Evolutionary conservation across 92 coral and sea anemone species (phyloP), one percentile per base, ranked within the genome.

Genomic region (Zoanthus gigantus): DNA sequence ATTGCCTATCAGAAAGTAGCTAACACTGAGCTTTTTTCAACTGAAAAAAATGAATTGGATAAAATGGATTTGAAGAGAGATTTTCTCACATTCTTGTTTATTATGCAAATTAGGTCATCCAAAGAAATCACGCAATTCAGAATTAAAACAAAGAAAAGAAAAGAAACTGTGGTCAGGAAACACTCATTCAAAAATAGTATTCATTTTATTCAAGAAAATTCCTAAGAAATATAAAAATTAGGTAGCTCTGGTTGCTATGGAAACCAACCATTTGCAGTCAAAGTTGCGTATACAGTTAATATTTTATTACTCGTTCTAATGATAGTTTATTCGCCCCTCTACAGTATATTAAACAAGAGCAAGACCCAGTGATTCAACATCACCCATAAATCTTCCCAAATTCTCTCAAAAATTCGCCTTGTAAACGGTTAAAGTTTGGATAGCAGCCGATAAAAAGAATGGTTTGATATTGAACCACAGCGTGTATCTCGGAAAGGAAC

Each of bases 401-500:
- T 42, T 73, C 17, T 14, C 54, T 47, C 23, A 45, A 73, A 73
- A 72, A 34, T 72, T 72, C n/a, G 77, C 77, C 53, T 1, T 72
- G 73, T 9, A 68, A 68, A 68, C 37, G 73, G 73, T 23, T 63
- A 63, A 9, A 67, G 74, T 65, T 65, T 65, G 29, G 71, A 6
- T 65, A 2, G 30, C 30, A n/a, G 71, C 71, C 30, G 30, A 65
- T 79, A 23, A 0, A 10, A 47, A 56, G 46, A 89, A 84, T 84
- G 92, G 92, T 68, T 89, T 75, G 42, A 79, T 89, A 23, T 14
- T 79, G 52, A 88, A 83, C 32, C 72, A 47, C 29, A 28, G 53
- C 12, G 88, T 88, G 71, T 88, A 81, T 61, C 81, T 69, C 52
- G 85, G 90, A 44, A 90, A 68, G 15, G 75, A 90, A 31, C 86